Evolutionary conservation across 2,888 invertebrate genomes (phyloP).

Genomic region (Tiliacea citrago): DNA sequence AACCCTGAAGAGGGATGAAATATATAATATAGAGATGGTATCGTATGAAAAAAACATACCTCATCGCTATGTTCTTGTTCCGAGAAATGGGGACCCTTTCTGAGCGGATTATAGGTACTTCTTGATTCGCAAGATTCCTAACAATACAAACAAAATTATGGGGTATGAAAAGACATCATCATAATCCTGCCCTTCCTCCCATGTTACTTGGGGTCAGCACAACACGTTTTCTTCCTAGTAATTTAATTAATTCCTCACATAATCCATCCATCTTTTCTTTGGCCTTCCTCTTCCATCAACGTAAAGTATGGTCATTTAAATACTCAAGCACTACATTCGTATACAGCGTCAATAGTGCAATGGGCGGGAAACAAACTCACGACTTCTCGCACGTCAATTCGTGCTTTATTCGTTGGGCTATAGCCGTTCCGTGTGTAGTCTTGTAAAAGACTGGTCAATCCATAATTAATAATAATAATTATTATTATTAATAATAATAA

Average conservation of each 20-base stretch:
- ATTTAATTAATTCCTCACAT: not conserved
- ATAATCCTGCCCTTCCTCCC: not conserved
- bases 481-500: too few relatives aligned
- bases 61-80: not conserved
- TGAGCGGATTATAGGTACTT: not conserved
- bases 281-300: not conserved
- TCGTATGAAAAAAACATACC: conserved; percentile 8
- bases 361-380: not conserved
- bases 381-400: not conserved
- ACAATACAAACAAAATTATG: not conserved
- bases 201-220: too few relatives aligned
- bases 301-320: not conserved
- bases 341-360: not conserved
- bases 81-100: not conserved
- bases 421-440: not conserved
- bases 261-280: not conserved
- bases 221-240: not conserved
- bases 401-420: not conserved
- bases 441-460: not conserved
- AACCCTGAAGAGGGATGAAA: too few relatives aligned
- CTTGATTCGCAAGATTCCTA: conserved; percentile 27
- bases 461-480: too few relatives aligned
- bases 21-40: not conserved
- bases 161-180: not conserved
- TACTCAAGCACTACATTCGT: not conserved